Conservation (phyloP, 2,113 vertebrate species). For the Zingel zingel region DNA sequence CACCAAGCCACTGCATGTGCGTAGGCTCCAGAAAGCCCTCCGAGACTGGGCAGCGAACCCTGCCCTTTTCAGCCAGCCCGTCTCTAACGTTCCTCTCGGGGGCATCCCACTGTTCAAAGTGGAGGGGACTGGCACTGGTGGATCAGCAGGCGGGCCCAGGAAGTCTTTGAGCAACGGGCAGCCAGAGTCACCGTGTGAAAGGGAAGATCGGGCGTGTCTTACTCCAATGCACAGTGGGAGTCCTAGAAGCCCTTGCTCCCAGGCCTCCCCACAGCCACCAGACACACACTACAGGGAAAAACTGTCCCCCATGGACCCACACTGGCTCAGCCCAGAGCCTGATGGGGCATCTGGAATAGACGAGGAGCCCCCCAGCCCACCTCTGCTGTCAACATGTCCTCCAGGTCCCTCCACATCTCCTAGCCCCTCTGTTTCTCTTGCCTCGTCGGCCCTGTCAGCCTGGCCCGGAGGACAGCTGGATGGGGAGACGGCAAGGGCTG, state of each 20-base stretch:
- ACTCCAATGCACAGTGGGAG: slow-evolving; percentile 88
- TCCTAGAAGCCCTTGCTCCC: slow-evolving; percentile 92
- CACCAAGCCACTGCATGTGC: slow-evolving; percentile 96
- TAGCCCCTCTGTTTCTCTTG: slow-evolving; percentile 80
- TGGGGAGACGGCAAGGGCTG: slow-evolving; percentile 87
- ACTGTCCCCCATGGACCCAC: slow-evolving; percentile 90
- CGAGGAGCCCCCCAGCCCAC: slow-evolving; percentile 87
- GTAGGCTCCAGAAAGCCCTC: slow-evolving; percentile 95
- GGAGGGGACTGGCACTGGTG: slow-evolving; percentile 83
- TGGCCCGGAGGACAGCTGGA: slow-evolving; percentile 88
- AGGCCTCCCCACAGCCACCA: slow-evolving; percentile 85
- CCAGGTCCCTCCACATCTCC: slow-evolving; percentile 86
- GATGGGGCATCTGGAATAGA: slow-evolving; percentile 85
- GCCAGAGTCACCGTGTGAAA: slow-evolving; percentile 88
- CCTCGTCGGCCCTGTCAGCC: slow-evolving; percentile 61
- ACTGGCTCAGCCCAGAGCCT: slow-evolving; percentile 90
- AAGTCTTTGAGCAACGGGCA: slow-evolving; percentile 89
- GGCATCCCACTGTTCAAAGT: slow-evolving; percentile 95
- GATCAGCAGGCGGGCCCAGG: slow-evolving; percentile 73
- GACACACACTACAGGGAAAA: slow-evolving; percentile 84
- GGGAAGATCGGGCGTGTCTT: slow-evolving; percentile 85
- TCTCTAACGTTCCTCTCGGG: slow-evolving; percentile 87
- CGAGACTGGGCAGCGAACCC: slow-evolving; percentile 97
- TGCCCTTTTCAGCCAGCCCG: slow-evolving; percentile 93
- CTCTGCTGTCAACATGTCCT: slow-evolving; percentile 81